Evolutionary conservation across 2,797 vertebrate species (phyloP).

Genomic region (Rhynchonycteris naso): DNA sequence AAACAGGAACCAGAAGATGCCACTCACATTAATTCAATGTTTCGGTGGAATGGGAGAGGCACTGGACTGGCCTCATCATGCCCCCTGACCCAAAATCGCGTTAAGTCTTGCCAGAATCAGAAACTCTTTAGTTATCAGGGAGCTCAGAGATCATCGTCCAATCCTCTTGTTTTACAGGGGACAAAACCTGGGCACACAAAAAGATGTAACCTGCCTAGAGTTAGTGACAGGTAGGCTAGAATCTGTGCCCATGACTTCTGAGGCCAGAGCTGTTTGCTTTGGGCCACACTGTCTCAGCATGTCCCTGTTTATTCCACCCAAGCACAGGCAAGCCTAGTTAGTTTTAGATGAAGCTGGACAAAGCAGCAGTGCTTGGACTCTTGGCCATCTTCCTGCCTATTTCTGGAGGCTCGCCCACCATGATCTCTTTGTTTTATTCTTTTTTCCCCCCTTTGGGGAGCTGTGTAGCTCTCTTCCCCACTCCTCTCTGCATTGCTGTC

Average conservation of each 20-base stretch:
- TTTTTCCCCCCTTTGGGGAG: not conserved
- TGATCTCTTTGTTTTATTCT: not conserved
- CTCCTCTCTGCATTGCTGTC: not conserved
- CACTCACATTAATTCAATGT: not conserved
- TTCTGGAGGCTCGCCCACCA: not conserved
- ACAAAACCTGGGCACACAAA: not conserved
- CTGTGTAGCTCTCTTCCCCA: not conserved
- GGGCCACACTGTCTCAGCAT: fast-evolving
- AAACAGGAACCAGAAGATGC: too few species aligned
- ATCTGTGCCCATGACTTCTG: not conserved
- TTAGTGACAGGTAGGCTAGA: not conserved
- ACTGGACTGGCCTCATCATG: not conserved
- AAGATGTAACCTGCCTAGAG: not conserved
- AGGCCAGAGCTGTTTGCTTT: not conserved
- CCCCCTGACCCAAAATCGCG: not conserved
- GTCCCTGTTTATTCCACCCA: too few species aligned
- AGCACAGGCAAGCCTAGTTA: not conserved
- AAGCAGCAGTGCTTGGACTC: not conserved
- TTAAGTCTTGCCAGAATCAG: not conserved
- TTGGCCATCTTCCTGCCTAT: not conserved
- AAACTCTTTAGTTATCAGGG: not conserved
- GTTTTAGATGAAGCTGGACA: not conserved
- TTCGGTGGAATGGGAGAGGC: not conserved
- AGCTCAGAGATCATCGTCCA: not conserved
- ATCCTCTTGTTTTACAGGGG: not conserved